phyloP scores from a whole-genome alignment of 2,113 vertebrate species.

The Scomber japonicus region DNA sequence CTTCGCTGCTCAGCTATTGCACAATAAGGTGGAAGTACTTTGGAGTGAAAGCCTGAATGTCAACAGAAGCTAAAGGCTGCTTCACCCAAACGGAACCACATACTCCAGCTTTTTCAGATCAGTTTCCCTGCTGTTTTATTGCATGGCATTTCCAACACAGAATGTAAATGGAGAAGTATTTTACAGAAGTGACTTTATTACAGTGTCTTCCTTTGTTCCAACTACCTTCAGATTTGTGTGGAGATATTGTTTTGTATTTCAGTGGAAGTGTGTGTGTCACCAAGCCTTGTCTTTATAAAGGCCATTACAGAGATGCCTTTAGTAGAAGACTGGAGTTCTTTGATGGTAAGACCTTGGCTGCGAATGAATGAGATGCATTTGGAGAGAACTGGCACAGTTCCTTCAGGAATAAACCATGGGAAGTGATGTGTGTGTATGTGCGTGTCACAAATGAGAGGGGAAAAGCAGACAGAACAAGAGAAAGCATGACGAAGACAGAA shows the following conservation, averaged over 20 bases:
- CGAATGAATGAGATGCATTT: conserved; percentile 59
- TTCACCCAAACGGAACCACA: conserved; percentile 1
- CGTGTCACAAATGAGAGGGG: not conserved
- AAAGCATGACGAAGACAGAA: conserved; percentile 9
- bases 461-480: conserved; percentile 10
- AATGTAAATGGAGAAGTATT: not conserved
- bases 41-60: conserved; percentile 37
- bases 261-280: not conserved
- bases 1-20: conserved; percentile 18
- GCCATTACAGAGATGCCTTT: conserved; percentile 26
- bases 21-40: conserved; percentile 47
- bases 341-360: conserved; percentile 53
- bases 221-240: not conserved
- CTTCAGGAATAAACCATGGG: conserved; percentile 32
- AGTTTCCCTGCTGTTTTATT: not conserved
- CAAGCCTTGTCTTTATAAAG: not conserved
- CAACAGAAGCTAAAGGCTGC: conserved; percentile 25
- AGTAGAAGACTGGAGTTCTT: conserved; percentile 57
- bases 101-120: not conserved
- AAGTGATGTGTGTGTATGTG: conserved; percentile 20
- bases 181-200: not conserved
- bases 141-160: not conserved
- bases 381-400: conserved; percentile 49
- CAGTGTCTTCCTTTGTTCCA: no score
- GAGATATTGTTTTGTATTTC: not conserved